Evolutionary conservation across 1,140 invertebrate genomes (phyloP).

Genomic region (Himalopsyche phryganea): DNA sequence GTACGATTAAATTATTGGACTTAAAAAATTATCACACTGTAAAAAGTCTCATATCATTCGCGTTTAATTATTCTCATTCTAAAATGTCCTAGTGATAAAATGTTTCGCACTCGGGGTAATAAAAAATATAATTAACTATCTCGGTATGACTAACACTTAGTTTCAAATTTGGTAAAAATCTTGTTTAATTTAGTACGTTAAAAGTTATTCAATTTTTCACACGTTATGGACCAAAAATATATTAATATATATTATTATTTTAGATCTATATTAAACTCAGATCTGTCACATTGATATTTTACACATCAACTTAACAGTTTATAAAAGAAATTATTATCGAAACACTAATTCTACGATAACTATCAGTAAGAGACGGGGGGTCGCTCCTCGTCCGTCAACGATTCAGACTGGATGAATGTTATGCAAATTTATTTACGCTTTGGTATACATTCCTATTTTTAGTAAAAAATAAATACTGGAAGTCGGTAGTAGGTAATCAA

Average conservation of each 20-base stretch:
- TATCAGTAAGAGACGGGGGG: not conserved
- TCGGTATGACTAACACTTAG: conserved; percentile 28
- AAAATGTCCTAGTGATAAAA: conserved; percentile 6
- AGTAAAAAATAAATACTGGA: conserved; percentile 25
- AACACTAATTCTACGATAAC: not conserved
- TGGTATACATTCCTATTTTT: conserved; percentile 15
- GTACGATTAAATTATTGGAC: not conserved
- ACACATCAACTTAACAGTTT: not conserved
- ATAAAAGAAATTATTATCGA: conserved; percentile 4
- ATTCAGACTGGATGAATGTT: not conserved
- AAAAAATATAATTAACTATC: conserved; percentile 31
- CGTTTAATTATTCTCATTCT: not conserved
- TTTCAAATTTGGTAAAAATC: conserved; percentile 32
- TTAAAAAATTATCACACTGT: not conserved
- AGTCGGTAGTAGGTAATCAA: conserved; percentile 18
- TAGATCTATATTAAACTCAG: not conserved
- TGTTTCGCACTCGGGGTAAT: conserved; percentile 14
- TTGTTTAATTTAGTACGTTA: conserved; percentile 18
- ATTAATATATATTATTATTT: conserved; percentile 13
- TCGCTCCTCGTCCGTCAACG: not conserved
- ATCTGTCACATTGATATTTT: not conserved
- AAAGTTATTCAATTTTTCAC: conserved; percentile 18
- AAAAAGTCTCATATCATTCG: conserved; percentile 1
- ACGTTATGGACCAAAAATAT: conserved; percentile 28
- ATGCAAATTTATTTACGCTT: conserved; percentile 4